These are phyloP conservation scores for Stenurella melanura DNA, from an alignment of 2,888 invertebrate genomes.

Conservation along the genomic window DNA sequence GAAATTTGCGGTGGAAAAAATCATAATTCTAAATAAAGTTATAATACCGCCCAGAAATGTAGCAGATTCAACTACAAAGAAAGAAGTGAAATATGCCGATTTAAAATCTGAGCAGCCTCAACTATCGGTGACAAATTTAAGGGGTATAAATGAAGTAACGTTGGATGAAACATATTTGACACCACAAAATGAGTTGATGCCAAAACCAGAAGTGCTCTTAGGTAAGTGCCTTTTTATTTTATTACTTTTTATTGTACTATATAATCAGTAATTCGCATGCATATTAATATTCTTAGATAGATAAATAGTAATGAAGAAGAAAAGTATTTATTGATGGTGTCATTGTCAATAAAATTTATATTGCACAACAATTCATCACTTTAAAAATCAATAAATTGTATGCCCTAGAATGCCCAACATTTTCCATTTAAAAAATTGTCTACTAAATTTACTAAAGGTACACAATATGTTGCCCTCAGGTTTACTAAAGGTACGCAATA, in stretches of 20 bases:
- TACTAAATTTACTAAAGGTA: too few relatives aligned
- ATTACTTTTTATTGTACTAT: background rate
- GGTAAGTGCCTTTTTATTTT: conserved; percentile 12
- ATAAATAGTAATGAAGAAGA: background rate
- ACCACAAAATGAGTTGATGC: background rate
- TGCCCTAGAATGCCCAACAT: background rate
- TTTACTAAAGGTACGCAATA: too few relatives aligned
- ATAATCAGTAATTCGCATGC: background rate
- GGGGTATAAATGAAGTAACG: conserved; percentile 17
- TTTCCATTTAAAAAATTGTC: background rate
- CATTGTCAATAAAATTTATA: background rate
- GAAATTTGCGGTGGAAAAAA: conserved; percentile 10
- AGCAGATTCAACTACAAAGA: background rate
- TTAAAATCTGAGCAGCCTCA: background rate
- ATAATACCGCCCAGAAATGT: background rate
- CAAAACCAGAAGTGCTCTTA: background rate
- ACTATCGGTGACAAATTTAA: background rate
- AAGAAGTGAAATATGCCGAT: background rate
- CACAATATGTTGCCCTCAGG: too few relatives aligned
- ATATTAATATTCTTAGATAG: background rate
- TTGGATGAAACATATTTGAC: conserved; percentile 44
- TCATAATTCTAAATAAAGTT: conserved; percentile 12
- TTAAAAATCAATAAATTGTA: background rate
- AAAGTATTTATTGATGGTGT: too few relatives aligned
- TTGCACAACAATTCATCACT: background rate